A percentile compares a stretch with the other conserved stretches of the same genome.
Conservation (phyloP, 2,888 invertebrate genomes). For the Folsomia manolachei region DNA sequence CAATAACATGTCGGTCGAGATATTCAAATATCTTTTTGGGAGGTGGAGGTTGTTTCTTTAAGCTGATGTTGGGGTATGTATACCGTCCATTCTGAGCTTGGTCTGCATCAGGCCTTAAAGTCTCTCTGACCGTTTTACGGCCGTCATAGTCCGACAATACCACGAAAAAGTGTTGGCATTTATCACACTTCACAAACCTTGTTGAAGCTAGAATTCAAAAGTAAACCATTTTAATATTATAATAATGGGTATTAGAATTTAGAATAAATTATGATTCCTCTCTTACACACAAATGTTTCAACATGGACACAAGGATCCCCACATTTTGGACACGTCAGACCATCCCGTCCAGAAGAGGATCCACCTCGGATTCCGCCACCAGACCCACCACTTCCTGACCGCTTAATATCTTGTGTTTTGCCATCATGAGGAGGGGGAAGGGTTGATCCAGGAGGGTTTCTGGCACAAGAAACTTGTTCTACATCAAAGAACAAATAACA, state of each 20-base stretch:
- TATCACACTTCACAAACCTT: constrained; percentile 95
- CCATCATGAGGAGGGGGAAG: constrained; percentile 42
- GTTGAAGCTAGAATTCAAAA: constrained; percentile 69
- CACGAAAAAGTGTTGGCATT: constrained; percentile 96
- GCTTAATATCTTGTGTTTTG: constrained; percentile 32
- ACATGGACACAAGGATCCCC: constrained; percentile 96
- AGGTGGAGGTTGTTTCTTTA: constrained; percentile 49
- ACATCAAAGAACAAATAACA: background rate
- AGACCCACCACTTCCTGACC: constrained; percentile 20
- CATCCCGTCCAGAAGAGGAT: constrained; percentile 57
- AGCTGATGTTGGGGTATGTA: constrained; percentile 23
- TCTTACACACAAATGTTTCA: constrained; percentile 88
- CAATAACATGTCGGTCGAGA: constrained; percentile 93
- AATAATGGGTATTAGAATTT: background rate
- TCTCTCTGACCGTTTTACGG: constrained; percentile 68
- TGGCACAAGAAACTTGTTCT: constrained; percentile 11
- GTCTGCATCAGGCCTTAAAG: constrained; percentile 42
- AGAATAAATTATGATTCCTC: constrained; percentile 11
- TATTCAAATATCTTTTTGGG: constrained; percentile 76
- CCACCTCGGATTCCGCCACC: constrained; percentile 41
- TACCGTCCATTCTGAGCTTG: constrained; percentile 31
- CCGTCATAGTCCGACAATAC: constrained; percentile 90
- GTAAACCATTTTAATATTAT: constrained; percentile 12
- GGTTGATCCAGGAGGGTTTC: constrained; percentile 42
- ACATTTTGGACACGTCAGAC: constrained; percentile 90